phyloP scores from a whole-genome alignment of 2,888 invertebrate genomes.

The Cantharis flavilabris region DNA sequence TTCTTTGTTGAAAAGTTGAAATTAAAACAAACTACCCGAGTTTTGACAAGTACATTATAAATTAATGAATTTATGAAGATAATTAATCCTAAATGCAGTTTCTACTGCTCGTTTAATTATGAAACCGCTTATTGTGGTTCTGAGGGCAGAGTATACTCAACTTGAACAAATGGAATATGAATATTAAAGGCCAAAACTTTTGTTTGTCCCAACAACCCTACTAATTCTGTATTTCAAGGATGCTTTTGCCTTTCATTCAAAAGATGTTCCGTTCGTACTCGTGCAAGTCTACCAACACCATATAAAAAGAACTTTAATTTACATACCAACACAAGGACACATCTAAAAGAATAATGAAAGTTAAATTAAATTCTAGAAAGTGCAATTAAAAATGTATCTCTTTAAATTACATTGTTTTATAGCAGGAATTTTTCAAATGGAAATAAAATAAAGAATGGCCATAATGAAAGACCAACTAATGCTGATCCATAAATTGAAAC shows the following conservation, averaged over 20 bases:
- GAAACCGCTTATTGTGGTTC: conserved; percentile 18
- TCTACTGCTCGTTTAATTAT: conserved; percentile 20
- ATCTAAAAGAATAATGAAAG: background rate
- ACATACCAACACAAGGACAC: background rate
- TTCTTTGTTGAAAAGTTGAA: background rate
- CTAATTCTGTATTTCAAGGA: conserved; percentile 8
- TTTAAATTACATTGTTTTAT: background rate
- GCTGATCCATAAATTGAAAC: background rate
- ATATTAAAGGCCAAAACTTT: conserved; percentile 40
- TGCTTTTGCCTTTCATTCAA: conserved; percentile 9
- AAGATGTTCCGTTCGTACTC: background rate
- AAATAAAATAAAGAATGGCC: background rate
- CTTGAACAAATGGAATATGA: conserved; percentile 42
- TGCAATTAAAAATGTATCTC: background rate
- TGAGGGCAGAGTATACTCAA: conserved; percentile 20
- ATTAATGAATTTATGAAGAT: conserved; percentile 27
- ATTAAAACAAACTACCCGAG: conserved; percentile 13
- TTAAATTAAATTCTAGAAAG: background rate
- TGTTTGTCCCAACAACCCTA: conserved; percentile 31
- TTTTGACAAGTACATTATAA: conserved; percentile 18
- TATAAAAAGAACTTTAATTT: background rate
- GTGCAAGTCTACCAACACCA: background rate
- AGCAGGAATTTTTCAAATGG: background rate
- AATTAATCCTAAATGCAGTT: conserved; percentile 23
- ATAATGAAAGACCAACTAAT: background rate